Evolutionary conservation across 2,888 invertebrate species (phyloP).

Genomic region (Meta bourneti): DNA sequence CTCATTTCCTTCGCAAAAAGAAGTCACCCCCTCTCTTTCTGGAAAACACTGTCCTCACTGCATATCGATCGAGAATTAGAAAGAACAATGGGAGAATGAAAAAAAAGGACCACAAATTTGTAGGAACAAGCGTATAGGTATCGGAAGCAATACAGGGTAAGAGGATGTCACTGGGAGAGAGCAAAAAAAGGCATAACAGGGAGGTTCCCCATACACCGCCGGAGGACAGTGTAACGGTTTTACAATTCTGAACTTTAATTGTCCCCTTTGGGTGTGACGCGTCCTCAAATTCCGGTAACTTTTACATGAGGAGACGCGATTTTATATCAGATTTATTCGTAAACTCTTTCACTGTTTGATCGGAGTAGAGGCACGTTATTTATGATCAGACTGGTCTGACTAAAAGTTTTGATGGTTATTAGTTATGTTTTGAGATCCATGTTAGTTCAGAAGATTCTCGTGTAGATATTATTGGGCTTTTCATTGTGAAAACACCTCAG

Average conservation of each 20-base stretch:
- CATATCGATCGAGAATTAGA: constrained; percentile 43
- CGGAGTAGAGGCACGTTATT: background rate
- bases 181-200: background rate
- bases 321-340: background rate
- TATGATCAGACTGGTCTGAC: background rate
- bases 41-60: constrained; percentile 25
- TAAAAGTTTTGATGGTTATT: background rate
- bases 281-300: constrained; percentile 41
- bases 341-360: background rate
- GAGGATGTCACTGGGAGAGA: constrained; percentile 27
- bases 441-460: background rate
- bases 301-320: constrained; percentile 5
- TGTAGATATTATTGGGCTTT: background rate
- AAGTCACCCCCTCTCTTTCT: background rate
- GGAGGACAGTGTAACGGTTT: constrained; percentile 66
- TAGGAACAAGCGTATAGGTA: constrained; percentile 42
- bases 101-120: constrained; percentile 46
- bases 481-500: background rate
- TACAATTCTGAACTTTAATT: constrained; percentile 71
- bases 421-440: background rate
- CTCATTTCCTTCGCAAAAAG: background rate
- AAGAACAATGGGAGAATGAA: constrained; percentile 18
- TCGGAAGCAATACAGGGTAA: constrained; percentile 18
- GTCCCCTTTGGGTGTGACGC: constrained; percentile 66
- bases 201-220: constrained; percentile 8